These are phyloP conservation scores for Brachypodius melanocephalos DNA, from an alignment of 2,113 vertebrate genomes.

Conservation along the genomic window DNA sequence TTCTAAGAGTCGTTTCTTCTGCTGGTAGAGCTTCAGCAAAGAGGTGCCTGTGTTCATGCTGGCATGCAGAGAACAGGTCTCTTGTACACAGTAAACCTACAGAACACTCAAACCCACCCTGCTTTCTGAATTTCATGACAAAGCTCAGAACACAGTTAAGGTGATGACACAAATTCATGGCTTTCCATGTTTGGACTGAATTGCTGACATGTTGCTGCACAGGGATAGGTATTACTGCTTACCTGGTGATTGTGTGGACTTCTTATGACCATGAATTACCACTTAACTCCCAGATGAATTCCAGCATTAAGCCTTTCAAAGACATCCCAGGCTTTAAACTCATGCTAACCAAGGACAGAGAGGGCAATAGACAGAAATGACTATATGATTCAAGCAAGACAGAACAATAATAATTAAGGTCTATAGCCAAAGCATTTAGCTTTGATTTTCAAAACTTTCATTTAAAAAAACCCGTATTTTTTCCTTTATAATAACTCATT, in stretches of 20 bases:
- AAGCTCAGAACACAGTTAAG: not conserved
- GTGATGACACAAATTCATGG: not conserved
- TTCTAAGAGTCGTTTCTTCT: not conserved
- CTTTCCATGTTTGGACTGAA: constrained; percentile 31
- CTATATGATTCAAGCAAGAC: not conserved
- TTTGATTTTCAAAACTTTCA: not conserved
- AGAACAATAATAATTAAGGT: not conserved
- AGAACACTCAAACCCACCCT: accelerated
- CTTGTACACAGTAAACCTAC: not conserved
- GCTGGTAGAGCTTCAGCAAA: not conserved
- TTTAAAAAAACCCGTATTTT: accelerated
- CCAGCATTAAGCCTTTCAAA: constrained; percentile 36
- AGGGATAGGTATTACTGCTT: constrained; percentile 29
- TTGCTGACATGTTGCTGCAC: constrained; percentile 8
- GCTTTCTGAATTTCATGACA: not conserved
- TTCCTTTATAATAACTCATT: not conserved
- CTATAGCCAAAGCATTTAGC: not conserved
- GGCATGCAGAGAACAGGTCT: not conserved
- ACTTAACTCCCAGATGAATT: not conserved
- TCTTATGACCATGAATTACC: constrained; percentile 42
- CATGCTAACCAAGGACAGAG: not conserved
- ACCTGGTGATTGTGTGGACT: constrained; percentile 49
- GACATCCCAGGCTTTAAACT: constrained; percentile 33
- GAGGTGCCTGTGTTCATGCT: not conserved
- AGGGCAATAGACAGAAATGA: not conserved